These are phyloP conservation scores for Eulimnadia texana DNA, from an alignment of 1,140 invertebrate species.

Conservation along the genomic window DNA sequence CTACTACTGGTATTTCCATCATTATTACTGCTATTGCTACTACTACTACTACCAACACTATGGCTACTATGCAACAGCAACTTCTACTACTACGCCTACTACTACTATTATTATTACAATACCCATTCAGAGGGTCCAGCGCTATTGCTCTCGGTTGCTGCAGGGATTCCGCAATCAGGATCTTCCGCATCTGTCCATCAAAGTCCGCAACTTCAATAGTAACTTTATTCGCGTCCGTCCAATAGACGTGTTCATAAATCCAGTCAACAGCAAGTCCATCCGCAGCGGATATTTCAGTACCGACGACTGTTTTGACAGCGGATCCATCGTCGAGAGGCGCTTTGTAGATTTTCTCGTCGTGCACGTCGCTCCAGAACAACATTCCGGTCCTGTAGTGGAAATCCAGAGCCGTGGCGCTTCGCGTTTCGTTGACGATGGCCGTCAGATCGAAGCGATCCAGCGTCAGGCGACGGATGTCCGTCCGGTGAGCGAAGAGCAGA, in stretches of 20 bases:
- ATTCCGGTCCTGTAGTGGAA: conserved; percentile 78
- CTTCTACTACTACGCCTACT: too few relatives aligned
- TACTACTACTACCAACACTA: too few relatives aligned
- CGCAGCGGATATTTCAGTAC: conserved; percentile 55
- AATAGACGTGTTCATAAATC: conserved; percentile 93
- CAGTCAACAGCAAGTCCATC: conserved; percentile 93
- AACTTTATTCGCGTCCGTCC: conserved; percentile 84
- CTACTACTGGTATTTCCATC: too few relatives aligned
- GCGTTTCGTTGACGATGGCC: conserved; percentile 68
- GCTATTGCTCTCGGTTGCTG: conserved; percentile 91
- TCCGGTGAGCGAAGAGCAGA: conserved; percentile 61
- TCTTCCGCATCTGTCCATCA: conserved; percentile 75
- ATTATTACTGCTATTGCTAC: too few relatives aligned
- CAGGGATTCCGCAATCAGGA: conserved; percentile 62
- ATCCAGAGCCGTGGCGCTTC: conserved; percentile 68
- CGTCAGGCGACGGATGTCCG: conserved; percentile 78
- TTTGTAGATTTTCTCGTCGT: conserved; percentile 77
- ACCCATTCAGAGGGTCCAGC: conserved; percentile 80
- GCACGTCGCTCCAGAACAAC: conserved; percentile 90
- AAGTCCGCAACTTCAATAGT: conserved; percentile 78
- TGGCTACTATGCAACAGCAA: too few relatives aligned
- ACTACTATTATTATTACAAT: too few relatives aligned
- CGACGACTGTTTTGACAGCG: conserved; percentile 52
- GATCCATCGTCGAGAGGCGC: conserved; percentile 81
- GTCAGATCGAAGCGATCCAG: conserved; percentile 82